Conservation (phyloP, 2,113 vertebrate species). For the Platichthys flesus region DNA sequence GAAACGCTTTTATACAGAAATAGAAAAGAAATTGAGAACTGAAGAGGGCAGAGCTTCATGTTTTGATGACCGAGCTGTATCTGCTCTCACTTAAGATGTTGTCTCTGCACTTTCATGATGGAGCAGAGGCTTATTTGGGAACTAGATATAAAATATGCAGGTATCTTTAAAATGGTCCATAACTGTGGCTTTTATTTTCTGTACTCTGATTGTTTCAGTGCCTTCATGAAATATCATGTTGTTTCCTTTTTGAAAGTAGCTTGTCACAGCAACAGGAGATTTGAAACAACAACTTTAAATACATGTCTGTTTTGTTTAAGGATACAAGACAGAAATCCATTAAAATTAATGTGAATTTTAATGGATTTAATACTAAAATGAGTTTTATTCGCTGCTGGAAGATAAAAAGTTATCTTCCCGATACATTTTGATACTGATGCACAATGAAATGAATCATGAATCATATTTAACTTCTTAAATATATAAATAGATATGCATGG, state of each 20-base stretch:
- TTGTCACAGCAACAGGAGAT: not conserved
- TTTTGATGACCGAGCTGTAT: no score
- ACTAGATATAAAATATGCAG: not conserved
- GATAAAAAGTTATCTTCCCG: no score
- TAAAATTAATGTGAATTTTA: no score
- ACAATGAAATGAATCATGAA: no score
- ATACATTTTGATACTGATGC: no score
- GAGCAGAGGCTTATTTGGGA: not conserved
- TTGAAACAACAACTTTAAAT: not conserved
- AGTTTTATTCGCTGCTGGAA: no score
- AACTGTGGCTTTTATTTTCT: not conserved
- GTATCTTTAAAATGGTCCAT: not conserved
- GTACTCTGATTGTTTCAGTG: not conserved
- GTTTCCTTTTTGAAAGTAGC: not conserved
- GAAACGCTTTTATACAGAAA: constrained; percentile 2
- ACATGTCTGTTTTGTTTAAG: no score
- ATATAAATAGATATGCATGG: no score
- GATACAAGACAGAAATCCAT: no score
- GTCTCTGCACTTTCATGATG: not conserved
- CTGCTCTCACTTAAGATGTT: not conserved
- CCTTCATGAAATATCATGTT: not conserved
- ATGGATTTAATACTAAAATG: no score
- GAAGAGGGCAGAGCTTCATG: not conserved
- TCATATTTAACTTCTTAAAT: no score
- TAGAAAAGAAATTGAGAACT: not conserved